Base-by-base conservation (phyloP, 2,888 invertebrate species). In the Miltochrista miniata region DNA sequence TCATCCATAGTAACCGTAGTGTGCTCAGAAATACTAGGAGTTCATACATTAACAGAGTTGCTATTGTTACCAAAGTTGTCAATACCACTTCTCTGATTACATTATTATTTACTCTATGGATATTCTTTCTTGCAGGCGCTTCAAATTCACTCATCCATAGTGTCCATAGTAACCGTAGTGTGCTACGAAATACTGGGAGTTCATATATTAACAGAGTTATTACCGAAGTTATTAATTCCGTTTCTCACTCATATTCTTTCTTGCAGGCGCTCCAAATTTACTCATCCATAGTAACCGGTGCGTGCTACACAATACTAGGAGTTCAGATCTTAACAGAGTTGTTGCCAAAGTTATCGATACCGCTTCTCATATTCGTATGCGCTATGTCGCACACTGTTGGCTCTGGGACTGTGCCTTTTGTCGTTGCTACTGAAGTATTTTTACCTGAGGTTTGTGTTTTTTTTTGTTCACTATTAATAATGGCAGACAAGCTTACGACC, bases 361-460 rank as follows among this genome's bases (percentile, higher is more conserved):
- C 30, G 7, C 13, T 14, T 7, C 14, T 40, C 24, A 40, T 40
- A 30, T 40, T 30, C 13, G 10, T 30, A 40, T 40, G 13, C 13
- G 40, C 40, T 30, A 14, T 30, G 12, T 40, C 40, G 4, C 30
- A 40, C 0, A 40, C 30, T 30, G 11, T 40, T 40, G 40, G 40
- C 7, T 13, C 30, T n/a, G 41, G 41, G 7, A 41, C 41, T 41
- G 30, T 41, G 0, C 2, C 30, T 7, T 30, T 40, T 1, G 40
- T 40, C 10, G 11, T 40, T 10, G 40, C 30, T 1, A 30, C 40
- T 12, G 40, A 40, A 5, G 40, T 40, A 48, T 68, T 83, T 47
- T 15, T 73, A 0, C 75, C 82, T 0, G 13, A 40, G 40, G 40
- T 40, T n/a, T n/a, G n/a, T n/a, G n/a, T n/a, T n/a, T n/a, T n/a